These are phyloP conservation scores for Sturnus vulgaris DNA, from an alignment of 2,113 vertebrate species.

Conservation along the genomic window DNA sequence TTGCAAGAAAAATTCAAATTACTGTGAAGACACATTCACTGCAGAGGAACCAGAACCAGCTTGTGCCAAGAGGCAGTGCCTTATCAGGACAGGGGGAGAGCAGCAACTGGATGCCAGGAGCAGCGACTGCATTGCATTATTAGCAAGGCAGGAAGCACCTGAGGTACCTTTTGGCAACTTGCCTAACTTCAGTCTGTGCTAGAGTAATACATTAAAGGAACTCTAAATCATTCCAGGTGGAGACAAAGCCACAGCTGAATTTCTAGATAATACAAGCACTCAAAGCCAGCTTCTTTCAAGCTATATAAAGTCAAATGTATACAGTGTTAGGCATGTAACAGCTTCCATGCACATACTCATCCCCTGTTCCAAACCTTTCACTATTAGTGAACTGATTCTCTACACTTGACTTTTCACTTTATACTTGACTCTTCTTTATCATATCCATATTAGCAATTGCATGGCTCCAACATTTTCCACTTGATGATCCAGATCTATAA, in stretches of 20 bases:
- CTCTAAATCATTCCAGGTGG: not conserved
- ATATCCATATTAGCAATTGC: not conserved
- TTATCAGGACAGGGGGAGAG: not conserved
- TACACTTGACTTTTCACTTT: not conserved
- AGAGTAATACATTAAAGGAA: not conserved
- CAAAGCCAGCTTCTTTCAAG: not conserved
- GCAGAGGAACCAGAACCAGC: not conserved
- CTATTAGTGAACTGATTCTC: not conserved
- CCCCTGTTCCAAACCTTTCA: not conserved
- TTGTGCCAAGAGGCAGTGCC: not conserved
- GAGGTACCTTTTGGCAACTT: not conserved
- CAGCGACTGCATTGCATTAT: rapidly evolving
- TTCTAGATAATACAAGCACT: not conserved
- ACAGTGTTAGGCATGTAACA: not conserved
- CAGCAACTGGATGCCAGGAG: not conserved
- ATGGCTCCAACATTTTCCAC: not conserved
- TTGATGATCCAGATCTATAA: not conserved
- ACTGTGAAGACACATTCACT: not conserved
- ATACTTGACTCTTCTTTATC: not conserved
- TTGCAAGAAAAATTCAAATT: not conserved
- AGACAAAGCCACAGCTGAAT: not conserved
- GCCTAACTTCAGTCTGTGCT: not conserved
- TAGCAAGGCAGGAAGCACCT: not conserved
- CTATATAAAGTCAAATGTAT: not conserved
- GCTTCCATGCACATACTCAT: not conserved